phyloP scores from a whole-genome alignment of 2,888 invertebrate species.

The Dolichopus griseipennis region DNA sequence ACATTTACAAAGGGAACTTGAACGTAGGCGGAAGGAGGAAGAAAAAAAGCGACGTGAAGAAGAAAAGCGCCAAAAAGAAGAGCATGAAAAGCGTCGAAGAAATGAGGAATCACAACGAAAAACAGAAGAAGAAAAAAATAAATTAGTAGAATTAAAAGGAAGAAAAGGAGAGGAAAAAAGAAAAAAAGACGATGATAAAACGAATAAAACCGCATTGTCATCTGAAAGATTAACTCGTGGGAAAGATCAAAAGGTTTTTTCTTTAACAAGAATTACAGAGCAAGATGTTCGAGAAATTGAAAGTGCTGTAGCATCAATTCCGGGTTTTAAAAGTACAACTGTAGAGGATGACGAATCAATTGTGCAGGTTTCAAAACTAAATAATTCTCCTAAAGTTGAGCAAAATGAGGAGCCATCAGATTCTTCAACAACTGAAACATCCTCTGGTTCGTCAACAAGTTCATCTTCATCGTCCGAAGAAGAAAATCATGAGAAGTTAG shows the following conservation, averaged over 20 bases:
- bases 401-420: background rate
- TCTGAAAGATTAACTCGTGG: background rate
- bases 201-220: background rate
- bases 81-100: background rate
- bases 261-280: background rate
- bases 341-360: background rate
- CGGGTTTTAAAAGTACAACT: background rate
- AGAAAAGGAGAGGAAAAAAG: background rate
- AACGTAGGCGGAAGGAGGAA: background rate
- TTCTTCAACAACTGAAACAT: background rate
- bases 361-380: background rate
- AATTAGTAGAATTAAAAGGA: background rate
- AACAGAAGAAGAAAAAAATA: background rate
- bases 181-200: background rate
- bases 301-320: constrained; percentile 2
- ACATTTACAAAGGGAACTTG: background rate
- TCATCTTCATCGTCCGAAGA: background rate
- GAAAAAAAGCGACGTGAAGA: background rate
- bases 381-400: background rate
- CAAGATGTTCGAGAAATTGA: background rate
- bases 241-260: background rate
- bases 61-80: background rate
- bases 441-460: background rate
- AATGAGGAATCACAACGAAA: background rate
- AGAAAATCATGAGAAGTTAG: background rate